Evolutionary conservation across 2,113 vertebrate species (phyloP), one percentile per base, ranked within the genome.

Genomic region (Capra hircus): DNA sequence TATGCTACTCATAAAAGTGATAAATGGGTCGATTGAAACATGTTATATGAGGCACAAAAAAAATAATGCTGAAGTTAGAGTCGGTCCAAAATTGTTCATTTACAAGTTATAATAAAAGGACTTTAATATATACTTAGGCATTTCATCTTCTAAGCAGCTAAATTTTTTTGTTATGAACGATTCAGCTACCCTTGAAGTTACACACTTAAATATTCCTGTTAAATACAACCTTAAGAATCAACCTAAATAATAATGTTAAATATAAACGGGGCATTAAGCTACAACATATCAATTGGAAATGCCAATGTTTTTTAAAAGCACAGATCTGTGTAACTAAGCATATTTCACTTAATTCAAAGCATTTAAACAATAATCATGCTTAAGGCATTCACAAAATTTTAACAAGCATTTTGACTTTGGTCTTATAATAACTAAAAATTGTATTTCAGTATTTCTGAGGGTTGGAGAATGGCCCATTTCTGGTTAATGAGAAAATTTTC

Each of bases 331-430:
- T 92, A 50, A 96, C n/a, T 92, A 92, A 96, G 81, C 23, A 83
- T 16, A 84, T 64, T 93, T 95, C 27, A 77, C 25, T 96, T 19
- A 36, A 90, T 52, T 94, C 67, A 83, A 92, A 64, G 15, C 17
- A 95, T 40, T 95, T 90, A 74, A 62, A 78, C 1, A 97, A 93
- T 23, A 97, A 94, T 53, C 14, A 53, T 53, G 36, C 33, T 97
- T 36, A 98, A 98, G 95, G 95, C n/a, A 77, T 62, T 53, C 55
- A 81, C 64, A 97, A 77, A 82, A 25, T 84, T 97, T 80, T 93
- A 81, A 94, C 21, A 96, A 53, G 13, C 36, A 91, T 21, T 16
- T 36, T 96, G 71, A 53, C 43, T 94, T 96, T 96, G 64, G 84
- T 59, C 60, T 81, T 81, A 87, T 11, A 95, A 78, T 90, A 95